These are phyloP conservation scores for Drosophila mimetica DNA, from an alignment of 2,888 invertebrate species.

Conservation along the genomic window DNA sequence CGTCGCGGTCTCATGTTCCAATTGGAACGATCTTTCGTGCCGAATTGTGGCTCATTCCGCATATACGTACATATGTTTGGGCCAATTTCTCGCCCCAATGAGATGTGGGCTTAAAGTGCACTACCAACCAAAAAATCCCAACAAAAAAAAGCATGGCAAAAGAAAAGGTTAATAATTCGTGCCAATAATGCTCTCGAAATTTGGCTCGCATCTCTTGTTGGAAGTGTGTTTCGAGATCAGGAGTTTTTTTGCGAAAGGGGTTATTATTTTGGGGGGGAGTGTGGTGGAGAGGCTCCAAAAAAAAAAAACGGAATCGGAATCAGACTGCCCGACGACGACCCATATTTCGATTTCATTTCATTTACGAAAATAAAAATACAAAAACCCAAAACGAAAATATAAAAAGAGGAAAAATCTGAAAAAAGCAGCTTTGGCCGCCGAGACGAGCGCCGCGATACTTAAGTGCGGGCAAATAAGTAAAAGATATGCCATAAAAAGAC, in stretches of 20 bases:
- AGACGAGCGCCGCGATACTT: conserved; percentile 61
- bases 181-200: conserved; percentile 50
- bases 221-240: conserved; percentile 70
- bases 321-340: conserved; percentile 66
- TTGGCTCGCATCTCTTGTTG: conserved; percentile 49
- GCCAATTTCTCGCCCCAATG: conserved; percentile 37
- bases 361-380: conserved; percentile 64
- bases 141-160: conserved; percentile 23
- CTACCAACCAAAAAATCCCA: conserved; percentile 21
- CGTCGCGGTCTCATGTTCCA: conserved; percentile 39
- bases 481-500: conserved; percentile 71
- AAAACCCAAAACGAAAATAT: conserved; percentile 40
- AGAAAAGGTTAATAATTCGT: conserved; percentile 52
- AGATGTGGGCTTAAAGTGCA: conserved; percentile 53
- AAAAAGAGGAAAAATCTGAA: conserved; percentile 55
- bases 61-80: conserved; percentile 34
- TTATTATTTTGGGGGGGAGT: conserved; percentile 21
- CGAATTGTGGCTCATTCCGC: conserved; percentile 41
- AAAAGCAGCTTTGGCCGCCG: conserved; percentile 60
- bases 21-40: conserved; percentile 43
- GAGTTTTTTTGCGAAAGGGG: conserved; percentile 13
- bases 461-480: conserved; percentile 74
- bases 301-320: conserved; percentile 36
- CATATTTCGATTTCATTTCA: conserved; percentile 73
- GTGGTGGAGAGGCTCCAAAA: conserved; percentile 49